These are phyloP conservation scores for Ursus arctos DNA, from an alignment of 2,113 vertebrate genomes.

Conservation along the genomic window DNA sequence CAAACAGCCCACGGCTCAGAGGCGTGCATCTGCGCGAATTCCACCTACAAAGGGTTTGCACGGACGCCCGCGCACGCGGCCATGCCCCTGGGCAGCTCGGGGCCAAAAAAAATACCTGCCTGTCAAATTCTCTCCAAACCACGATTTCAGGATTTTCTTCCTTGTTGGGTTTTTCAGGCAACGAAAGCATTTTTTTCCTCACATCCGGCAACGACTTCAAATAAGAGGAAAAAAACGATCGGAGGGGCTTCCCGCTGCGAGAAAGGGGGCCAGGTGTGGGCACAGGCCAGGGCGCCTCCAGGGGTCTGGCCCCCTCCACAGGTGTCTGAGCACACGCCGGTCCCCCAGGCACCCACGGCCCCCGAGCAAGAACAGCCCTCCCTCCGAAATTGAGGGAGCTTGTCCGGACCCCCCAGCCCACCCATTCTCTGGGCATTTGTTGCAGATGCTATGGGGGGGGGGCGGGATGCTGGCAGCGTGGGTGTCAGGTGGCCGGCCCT, in stretches of 20 bases:
- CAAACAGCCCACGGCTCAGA: accelerated
- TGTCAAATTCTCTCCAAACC: slow-evolving; percentile 92
- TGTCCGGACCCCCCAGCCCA: accelerated
- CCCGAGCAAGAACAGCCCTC: neutral
- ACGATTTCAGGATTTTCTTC: slow-evolving; percentile 54
- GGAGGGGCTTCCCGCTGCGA: slow-evolving; percentile 92
- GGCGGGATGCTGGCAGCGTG: accelerated
- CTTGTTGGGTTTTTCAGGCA: slow-evolving; percentile 71
- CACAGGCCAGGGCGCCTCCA: neutral
- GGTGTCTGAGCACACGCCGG: accelerated
- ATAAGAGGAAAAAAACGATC: slow-evolving; percentile 95
- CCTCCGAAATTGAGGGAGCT: accelerated
- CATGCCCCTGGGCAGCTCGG: accelerated
- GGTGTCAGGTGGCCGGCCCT: neutral
- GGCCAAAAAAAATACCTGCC: slow-evolving; percentile 80
- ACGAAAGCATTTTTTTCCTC: slow-evolving; percentile 84
- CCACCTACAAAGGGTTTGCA: neutral
- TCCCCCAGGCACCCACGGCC: neutral
- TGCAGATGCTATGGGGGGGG: accelerated
- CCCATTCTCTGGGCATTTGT: accelerated
- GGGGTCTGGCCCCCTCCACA: neutral
- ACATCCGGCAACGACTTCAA: slow-evolving; percentile 93
- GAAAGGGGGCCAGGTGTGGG: neutral
- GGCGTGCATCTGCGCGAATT: neutral
- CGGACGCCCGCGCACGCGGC: accelerated